Evolutionary conservation across 2,797 vertebrate species (phyloP).

Genomic region (Notolepis coatsorum): DNA sequence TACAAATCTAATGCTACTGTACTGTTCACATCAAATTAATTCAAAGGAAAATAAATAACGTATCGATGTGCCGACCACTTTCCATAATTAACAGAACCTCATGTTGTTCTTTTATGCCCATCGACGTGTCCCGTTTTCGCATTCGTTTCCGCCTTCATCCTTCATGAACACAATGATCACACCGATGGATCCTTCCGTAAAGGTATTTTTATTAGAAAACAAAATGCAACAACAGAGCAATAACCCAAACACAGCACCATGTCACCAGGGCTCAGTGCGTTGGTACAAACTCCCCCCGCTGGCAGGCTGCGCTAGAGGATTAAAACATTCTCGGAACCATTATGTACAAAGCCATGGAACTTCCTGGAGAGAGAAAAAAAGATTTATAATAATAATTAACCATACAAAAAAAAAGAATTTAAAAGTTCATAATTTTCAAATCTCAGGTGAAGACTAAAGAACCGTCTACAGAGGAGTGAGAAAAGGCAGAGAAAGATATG

Average conservation of each 20-base stretch:
- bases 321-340: slow-evolving; percentile 91
- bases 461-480: slow-evolving; percentile 75
- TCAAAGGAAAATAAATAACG: no score
- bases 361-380: slow-evolving; percentile 76
- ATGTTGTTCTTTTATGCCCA: no score
- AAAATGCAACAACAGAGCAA: slow-evolving; percentile 84
- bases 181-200: slow-evolving; percentile 51
- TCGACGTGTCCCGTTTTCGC: no score
- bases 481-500: slow-evolving; percentile 60
- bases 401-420: slow-evolving; percentile 76
- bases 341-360: slow-evolving; percentile 93
- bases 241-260: slow-evolving; percentile 82
- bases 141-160: no score
- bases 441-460: slow-evolving; percentile 77
- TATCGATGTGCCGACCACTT: no score
- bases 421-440: slow-evolving; percentile 72
- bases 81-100: no score
- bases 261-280: slow-evolving; percentile 89
- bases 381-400: slow-evolving; percentile 71
- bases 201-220: slow-evolving; percentile 86
- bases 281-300: slow-evolving; percentile 89
- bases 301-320: slow-evolving; percentile 86
- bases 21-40: no score
- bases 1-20: no score
- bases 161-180: not conserved